These are phyloP conservation scores for Acrobasis consociella DNA, from an alignment of 2,888 invertebrate genomes.

Conservation along the genomic window DNA sequence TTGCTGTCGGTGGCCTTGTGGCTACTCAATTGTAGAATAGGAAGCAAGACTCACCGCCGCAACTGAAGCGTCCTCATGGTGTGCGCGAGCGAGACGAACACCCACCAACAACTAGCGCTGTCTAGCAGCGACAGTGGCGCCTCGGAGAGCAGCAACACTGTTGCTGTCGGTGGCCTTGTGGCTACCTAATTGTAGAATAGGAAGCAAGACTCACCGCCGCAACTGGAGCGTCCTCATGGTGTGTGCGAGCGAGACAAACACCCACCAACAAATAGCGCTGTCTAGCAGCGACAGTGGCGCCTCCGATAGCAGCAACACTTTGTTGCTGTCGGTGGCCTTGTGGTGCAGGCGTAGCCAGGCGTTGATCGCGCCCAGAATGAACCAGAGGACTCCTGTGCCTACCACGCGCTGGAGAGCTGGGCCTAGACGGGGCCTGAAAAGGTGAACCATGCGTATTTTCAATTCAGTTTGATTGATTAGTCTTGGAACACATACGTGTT, in stretches of 20 bases:
- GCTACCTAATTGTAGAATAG: constrained; percentile 5
- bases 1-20: constrained; percentile 60
- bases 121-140: constrained; percentile 94
- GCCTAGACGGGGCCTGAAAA: constrained; percentile 90
- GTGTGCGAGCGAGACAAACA: constrained; percentile 92
- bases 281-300: constrained; percentile 94
- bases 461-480: too few relatives aligned
- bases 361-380: constrained; percentile 92
- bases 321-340: constrained; percentile 56
- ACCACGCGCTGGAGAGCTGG: constrained; percentile 94
- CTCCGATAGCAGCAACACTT: constrained; percentile 86
- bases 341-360: constrained; percentile 89
- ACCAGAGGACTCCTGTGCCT: constrained; percentile 92
- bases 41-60: constrained; percentile 79
- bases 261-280: constrained; percentile 97
- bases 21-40: constrained; percentile 2
- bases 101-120: constrained; percentile 97
- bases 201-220: constrained; percentile 79
- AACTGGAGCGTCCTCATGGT: constrained; percentile 95
- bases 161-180: constrained; percentile 60
- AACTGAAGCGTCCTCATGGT: constrained; percentile 95
- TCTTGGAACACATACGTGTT: too few relatives aligned
- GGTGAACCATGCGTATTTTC: too few relatives aligned
- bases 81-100: constrained; percentile 92
- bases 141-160: constrained; percentile 86